phyloP scores from a whole-genome alignment of 1,140 invertebrate genomes.

The Drosophila rhopaloa region DNA sequence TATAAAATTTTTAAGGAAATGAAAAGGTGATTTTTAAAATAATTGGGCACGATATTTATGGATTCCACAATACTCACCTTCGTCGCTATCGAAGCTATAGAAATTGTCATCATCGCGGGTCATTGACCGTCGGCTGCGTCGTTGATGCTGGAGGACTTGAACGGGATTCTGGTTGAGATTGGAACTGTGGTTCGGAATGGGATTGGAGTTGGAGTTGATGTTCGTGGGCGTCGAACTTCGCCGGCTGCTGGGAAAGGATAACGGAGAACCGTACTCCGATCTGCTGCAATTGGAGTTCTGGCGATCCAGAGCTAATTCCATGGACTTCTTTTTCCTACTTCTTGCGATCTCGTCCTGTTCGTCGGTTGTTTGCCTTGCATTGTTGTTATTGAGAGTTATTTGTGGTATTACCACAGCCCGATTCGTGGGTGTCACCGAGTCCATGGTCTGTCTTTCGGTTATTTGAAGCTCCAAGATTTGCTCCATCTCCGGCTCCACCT shows the following conservation, averaged over 20 bases:
- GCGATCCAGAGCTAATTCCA: constrained; percentile 41
- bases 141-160: constrained; percentile 30
- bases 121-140: constrained; percentile 68
- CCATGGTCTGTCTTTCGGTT: constrained; percentile 6
- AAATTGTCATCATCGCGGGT: constrained; percentile 79
- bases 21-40: neutral
- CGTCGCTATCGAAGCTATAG: constrained; percentile 82
- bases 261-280: constrained; percentile 64
- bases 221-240: constrained; percentile 57
- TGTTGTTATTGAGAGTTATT: constrained; percentile 54
- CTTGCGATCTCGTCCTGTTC: neutral
- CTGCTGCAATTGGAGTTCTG: constrained; percentile 72
- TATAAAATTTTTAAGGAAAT: no score
- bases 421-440: constrained; percentile 46
- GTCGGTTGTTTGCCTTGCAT: neutral
- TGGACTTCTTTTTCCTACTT: constrained; percentile 7
- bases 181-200: constrained; percentile 1
- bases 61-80: constrained; percentile 53
- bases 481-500: constrained; percentile 6
- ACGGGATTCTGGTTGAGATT: constrained; percentile 18
- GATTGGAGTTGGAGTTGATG: constrained; percentile 2
- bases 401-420: constrained; percentile 56
- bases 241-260: constrained; percentile 53
- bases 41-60: neutral
- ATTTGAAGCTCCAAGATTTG: neutral